Conservation (phyloP, 2,888 invertebrate genomes). For the Machimus rusticus region DNA sequence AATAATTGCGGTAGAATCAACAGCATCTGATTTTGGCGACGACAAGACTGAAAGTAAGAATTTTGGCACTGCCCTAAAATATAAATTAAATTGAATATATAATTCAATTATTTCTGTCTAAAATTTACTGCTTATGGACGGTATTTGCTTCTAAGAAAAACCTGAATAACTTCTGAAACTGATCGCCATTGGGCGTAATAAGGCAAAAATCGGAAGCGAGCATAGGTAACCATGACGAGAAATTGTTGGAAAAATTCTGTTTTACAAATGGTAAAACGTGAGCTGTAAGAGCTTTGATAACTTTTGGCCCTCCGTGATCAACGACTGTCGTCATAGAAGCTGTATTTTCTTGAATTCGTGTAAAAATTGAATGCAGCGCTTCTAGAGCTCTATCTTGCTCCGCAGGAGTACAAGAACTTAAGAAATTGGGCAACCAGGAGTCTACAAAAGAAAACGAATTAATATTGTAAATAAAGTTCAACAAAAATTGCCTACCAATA, state of each 20-base stretch:
- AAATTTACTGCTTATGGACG: conserved; percentile 53
- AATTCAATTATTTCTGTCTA: neutral
- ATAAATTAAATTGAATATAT: neutral
- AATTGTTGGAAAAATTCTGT: conserved; percentile 55
- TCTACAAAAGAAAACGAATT: conserved; percentile 47
- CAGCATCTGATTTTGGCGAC: conserved; percentile 48
- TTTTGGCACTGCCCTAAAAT: conserved; percentile 52
- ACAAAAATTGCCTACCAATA: conserved; percentile 49
- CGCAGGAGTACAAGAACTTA: conserved; percentile 55
- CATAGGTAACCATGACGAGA: conserved; percentile 57
- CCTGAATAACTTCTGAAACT: conserved; percentile 54
- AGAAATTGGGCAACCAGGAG: conserved; percentile 59
- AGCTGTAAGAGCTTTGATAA: conserved; percentile 55
- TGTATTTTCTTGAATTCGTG: conserved; percentile 50
- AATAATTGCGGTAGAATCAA: conserved; percentile 53
- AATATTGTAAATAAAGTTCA: neutral
- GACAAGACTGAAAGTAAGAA: conserved; percentile 54
- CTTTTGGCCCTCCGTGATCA: neutral
- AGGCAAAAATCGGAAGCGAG: conserved; percentile 58
- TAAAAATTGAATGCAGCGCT: conserved; percentile 56
- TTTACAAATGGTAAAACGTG: conserved; percentile 58
- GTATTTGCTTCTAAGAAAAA: conserved; percentile 55
- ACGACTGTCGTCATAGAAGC: neutral
- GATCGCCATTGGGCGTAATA: conserved; percentile 48
- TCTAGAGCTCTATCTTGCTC: conserved; percentile 60